Evolutionary conservation across 92 coral and sea anemone genomes (phyloP).

Genomic region (Actinernus sp.): DNA sequence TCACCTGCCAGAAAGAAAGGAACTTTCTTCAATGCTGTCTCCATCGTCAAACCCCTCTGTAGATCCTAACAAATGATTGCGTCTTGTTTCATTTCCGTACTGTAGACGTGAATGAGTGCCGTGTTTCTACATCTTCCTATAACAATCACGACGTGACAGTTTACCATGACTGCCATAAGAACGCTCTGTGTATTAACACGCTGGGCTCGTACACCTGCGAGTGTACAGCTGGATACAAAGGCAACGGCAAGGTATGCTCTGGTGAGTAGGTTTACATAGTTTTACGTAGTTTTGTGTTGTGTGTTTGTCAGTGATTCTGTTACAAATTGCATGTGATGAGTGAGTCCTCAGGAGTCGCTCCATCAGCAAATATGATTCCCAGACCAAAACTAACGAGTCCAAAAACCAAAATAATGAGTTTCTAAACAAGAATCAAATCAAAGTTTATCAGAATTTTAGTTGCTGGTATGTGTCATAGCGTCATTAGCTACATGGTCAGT

Average conservation of each 20-base stretch:
- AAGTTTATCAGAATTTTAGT: too few species aligned
- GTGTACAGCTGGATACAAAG: constrained; percentile 55
- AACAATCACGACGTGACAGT: constrained; percentile 36
- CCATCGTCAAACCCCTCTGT: not conserved
- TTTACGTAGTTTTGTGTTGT: too few species aligned
- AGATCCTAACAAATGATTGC: not conserved
- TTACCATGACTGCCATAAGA: constrained; percentile 54
- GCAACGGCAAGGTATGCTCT: constrained; percentile 62
- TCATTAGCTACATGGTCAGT: too few species aligned
- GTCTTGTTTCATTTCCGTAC: not conserved
- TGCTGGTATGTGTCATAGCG: too few species aligned
- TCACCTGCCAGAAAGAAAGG: not conserved
- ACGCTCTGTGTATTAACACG: constrained; percentile 72
- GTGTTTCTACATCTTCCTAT: constrained; percentile 29
- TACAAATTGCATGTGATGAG: too few species aligned
- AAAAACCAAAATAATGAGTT: too few species aligned
- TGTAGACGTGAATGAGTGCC: constrained; percentile 67
- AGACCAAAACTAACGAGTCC: too few species aligned
- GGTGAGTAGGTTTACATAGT: too few species aligned
- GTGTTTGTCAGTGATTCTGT: too few species aligned
- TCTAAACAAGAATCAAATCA: too few species aligned
- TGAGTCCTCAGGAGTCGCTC: too few species aligned
- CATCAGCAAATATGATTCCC: too few species aligned
- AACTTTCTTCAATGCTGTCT: not conserved
- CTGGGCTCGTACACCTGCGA: constrained; percentile 60